Base-by-base conservation (phyloP, 2,888 invertebrate genomes). In the Teinopalpus imperialis region DNA sequence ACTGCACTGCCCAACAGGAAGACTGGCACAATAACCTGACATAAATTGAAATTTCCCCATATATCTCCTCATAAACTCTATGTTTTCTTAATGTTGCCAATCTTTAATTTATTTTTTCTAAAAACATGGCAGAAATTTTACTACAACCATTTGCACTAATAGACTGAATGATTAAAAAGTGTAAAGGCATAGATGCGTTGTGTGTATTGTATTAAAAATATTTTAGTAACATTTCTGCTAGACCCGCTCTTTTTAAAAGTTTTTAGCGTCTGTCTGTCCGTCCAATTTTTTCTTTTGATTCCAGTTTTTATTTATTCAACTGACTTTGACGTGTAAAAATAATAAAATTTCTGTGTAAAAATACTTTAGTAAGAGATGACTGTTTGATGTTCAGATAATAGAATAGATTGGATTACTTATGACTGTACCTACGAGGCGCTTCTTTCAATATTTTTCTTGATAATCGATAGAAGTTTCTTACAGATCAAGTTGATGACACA, bases 251-350 rank as follows among this genome's bases (percentile, higher is more conserved):
- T 40, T 27, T 32, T 8, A 10, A 39, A 30, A 10, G 59, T 64
- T 60, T 64, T 67, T 74, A 73, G 65, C 65, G 70, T 75, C 74
- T 81, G 74, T 83, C 83, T 83, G 80, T 88, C 87, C 87, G 87
- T 88, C 87, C 87, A 86, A 72, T 56, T 51, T 60, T 72, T 68
- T 51, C 37, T 62, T 66, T 63, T 40, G 47, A 58, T 72, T 61
- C 59, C 52, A 54, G 57, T 53, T 51, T 26, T 39, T 54, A 43
- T 48, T 54, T 59, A 51, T 49, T 49, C 47, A 24, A 54, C 49
- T 53, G 53, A 39, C 40, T 62, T 69, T 61, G 64, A 64, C 65
- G 65, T 82, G 69, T 81, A 81, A 75, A 73, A 73, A 55, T 62
- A 62, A 63, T 58, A 66, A 71, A 66, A 69, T 61, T 66, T 61